A percentile compares a stretch with the other conserved stretches of the same genome.
phyloP scores from a whole-genome alignment of 1,140 invertebrate species.

The Nebria ingens region DNA sequence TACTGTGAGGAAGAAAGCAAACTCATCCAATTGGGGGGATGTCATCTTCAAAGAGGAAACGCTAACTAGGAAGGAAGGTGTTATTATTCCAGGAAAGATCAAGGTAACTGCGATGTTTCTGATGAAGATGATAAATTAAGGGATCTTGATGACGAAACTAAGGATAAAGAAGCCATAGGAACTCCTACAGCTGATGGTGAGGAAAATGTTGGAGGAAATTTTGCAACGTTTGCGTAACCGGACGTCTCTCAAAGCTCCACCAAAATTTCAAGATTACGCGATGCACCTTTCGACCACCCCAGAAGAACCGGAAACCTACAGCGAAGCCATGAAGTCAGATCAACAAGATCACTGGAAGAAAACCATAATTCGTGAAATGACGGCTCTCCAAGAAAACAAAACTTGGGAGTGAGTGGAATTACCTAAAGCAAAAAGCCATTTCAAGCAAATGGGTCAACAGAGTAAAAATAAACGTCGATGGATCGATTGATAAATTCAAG shows the following conservation, averaged over 20 bases:
- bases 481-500: constrained; percentile 21
- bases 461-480: constrained; percentile 20
- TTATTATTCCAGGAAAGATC: neutral
- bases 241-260: neutral
- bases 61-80: neutral
- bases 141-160: neutral
- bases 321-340: constrained; percentile 8
- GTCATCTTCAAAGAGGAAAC: neutral
- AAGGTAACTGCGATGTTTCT: too few species aligned
- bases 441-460: too few species aligned
- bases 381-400: constrained; percentile 15
- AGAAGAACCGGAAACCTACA: neutral
- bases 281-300: neutral
- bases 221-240: neutral
- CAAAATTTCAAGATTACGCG: neutral
- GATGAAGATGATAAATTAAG: neutral
- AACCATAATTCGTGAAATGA: constrained; percentile 15
- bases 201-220: too few species aligned
- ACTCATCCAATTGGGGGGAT: neutral
- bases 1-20: neutral
- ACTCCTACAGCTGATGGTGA: too few species aligned
- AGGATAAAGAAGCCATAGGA: too few species aligned
- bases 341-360: constrained; percentile 14
- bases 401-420: constrained; percentile 15
- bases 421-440: constrained; percentile 5